Percentiles rank a stretch among this genome's conserved stretches.
Evolutionary conservation across 2,113 vertebrate species (phyloP).

Genomic region (Mobula hypostoma): DNA sequence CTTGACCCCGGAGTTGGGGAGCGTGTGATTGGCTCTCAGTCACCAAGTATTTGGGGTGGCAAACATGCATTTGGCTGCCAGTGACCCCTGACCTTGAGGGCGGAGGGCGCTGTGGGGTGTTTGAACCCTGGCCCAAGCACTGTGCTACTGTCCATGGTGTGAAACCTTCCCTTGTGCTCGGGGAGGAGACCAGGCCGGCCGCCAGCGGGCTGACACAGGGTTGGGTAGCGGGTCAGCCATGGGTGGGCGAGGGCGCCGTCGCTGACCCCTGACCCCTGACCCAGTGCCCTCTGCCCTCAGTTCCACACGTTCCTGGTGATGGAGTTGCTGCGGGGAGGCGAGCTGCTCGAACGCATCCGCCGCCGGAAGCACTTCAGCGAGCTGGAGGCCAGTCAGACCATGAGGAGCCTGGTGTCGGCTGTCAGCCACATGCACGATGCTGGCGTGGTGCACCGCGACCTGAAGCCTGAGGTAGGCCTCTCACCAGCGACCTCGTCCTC

Average conservation of each 20-base stretch:
- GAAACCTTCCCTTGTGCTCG: too few relatives aligned
- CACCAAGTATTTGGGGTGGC: too few relatives aligned
- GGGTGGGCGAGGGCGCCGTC: not conserved
- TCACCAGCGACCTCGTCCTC: too few relatives aligned
- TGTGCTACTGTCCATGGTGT: too few relatives aligned
- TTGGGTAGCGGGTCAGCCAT: accelerated
- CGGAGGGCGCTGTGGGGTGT: too few relatives aligned
- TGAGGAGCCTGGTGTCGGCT: constrained; percentile 75
- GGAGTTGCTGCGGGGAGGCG: constrained; percentile 78
- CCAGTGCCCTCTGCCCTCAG: constrained; percentile 46
- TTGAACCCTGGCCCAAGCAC: too few relatives aligned
- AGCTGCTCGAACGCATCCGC: constrained; percentile 78
- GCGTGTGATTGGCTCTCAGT: too few relatives aligned
- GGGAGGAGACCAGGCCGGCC: too few relatives aligned
- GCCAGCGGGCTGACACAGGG: too few relatives aligned
- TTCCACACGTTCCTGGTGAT: constrained; percentile 81
- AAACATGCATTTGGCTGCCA: too few relatives aligned
- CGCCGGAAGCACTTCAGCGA: constrained; percentile 81
- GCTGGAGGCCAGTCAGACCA: constrained; percentile 78
- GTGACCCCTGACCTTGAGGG: too few relatives aligned
- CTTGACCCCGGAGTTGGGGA: too few relatives aligned
- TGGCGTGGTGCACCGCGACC: constrained; percentile 82
- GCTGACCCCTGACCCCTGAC: not conserved
- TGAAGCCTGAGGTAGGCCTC: constrained; percentile 76
- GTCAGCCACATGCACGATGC: constrained; percentile 86